Base-by-base conservation (phyloP, 2,797 vertebrate genomes). In the Pithecia hirsuta region DNA sequence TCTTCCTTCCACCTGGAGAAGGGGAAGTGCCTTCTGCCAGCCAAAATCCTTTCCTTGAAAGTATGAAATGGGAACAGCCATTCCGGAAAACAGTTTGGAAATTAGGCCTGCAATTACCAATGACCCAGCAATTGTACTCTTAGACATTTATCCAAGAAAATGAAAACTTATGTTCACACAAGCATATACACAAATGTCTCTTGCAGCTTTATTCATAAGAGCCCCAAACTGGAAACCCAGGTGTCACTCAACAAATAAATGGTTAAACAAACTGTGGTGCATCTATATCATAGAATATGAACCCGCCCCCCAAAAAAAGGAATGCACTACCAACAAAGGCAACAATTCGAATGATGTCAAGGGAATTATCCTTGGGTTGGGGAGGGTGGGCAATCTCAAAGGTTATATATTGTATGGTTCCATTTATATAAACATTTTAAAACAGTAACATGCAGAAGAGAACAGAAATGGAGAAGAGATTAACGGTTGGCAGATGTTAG, bases 41-140 rank as follows among this genome's bases (percentile, higher is more conserved):
- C 33, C 87, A 87, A 93, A 95, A 91, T 61, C 39, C 75, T 97
- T 90, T 96, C 61, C 50, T 81, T 30, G 26, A 88, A 92, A 86
- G 75, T 80, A 80, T 15, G 74, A 90, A 91, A 50, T 11, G 78
- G 81, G 81, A 10, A 70, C 15, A 48, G 52, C 26, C 20, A 89
- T 75, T 94, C 75, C 78, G 89, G 75, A 78, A 94, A 78, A 90
- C 2, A 36, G 72, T 46, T 22, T 93, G 72, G 79, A 28, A 95
- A 91, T 39, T 19, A 97, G 85, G 79, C 48, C 52, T 28, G 41
- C 9, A 91, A 50, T 95, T 87, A 84, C 57, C 36, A 59, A 22
- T 41, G 44, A 89, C 75, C 64, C 50, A 95, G 44, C 10, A 64
- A 83, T 24, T 67, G 59, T 46, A 84, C 50, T 91, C 39, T 61